Conservation (phyloP, 2,797 vertebrate species). For the Zonotrichia albicollis region DNA sequence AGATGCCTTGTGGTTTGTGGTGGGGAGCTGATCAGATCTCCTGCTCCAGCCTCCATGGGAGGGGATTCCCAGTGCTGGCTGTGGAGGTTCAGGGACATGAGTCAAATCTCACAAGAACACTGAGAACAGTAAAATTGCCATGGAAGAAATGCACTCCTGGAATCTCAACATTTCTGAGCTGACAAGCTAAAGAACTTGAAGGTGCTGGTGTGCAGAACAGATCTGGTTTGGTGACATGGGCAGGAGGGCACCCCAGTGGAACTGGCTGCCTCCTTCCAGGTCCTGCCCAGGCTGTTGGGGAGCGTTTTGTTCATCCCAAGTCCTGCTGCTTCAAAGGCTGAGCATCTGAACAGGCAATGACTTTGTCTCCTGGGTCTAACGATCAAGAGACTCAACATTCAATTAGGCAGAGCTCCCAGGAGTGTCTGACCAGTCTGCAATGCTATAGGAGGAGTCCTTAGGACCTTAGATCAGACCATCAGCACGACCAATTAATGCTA, state of each 20-base stretch:
- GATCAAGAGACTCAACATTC: neutral
- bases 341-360: neutral
- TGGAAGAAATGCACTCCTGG: neutral
- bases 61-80: neutral
- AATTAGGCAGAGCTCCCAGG: constrained; percentile 30
- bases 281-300: neutral
- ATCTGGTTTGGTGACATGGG: neutral
- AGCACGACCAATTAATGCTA: constrained; percentile 18
- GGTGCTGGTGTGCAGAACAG: neutral
- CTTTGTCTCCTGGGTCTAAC: neutral
- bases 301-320: accelerated
- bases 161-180: neutral
- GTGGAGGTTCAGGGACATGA: neutral
- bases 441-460: neutral
- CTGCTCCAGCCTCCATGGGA: neutral
- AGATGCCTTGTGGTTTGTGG: neutral
- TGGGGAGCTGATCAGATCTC: neutral
- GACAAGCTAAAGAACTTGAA: neutral
- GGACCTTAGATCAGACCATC: constrained; percentile 53
- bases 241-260: neutral
- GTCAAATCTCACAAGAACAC: accelerated
- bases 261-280: neutral
- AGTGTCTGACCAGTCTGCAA: neutral
- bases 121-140: neutral
- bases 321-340: neutral